Base-by-base conservation (phyloP, 2,888 invertebrate genomes). In the Rhimphoctona megacephalus region DNA sequence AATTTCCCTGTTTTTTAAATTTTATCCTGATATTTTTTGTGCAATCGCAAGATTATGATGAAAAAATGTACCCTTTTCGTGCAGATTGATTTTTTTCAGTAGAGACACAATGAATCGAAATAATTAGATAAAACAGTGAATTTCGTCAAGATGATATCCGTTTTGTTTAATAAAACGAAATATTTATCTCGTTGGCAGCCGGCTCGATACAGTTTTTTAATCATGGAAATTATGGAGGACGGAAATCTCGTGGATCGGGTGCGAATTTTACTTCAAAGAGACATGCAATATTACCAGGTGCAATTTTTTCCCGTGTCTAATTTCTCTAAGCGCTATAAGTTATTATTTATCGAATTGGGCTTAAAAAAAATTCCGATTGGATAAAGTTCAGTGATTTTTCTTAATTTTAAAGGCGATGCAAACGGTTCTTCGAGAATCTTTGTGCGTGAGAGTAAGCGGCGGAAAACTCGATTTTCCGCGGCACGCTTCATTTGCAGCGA, bases 141-240 rank as follows among this genome's bases (percentile, higher is more conserved):
- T n/a, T 30, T 33, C n/a, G 33, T 25, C 39, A 39, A 11, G 14
- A 43, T 14, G 19, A n/a, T 8, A 7, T 54, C 9, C 22, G n/a
- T 54, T 54, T 54, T 54, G 22, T 22, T n/a, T 8, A 1, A 9
- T 7, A 8, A 54, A 22, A 8, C 9, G 2, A 8, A 8, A 22
- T 2, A 1, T 22, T 9, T 22, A 3, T 22, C 5, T 30, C 1
- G 17, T 30, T 30, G 30, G 30, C 30, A 30, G 7, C 1, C 14
- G 30, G 17, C 19, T 81, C 19, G 14, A 25, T 83, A 25, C 25
- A 76, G 74, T 46, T 36, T 67, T 46, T 89, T 67, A 43, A 92
- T 86, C 88, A 98, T 97, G 98, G 98, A 98, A 95, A 97, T 98
- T 66, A 97, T 98, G 95, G 98, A 98, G 96, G 98, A 98, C 96